A percentile compares a stretch with the other conserved stretches of the same genome.
Evolutionary conservation across 1,140 invertebrate species (phyloP).

Genomic region (Camponotus floridanus): DNA sequence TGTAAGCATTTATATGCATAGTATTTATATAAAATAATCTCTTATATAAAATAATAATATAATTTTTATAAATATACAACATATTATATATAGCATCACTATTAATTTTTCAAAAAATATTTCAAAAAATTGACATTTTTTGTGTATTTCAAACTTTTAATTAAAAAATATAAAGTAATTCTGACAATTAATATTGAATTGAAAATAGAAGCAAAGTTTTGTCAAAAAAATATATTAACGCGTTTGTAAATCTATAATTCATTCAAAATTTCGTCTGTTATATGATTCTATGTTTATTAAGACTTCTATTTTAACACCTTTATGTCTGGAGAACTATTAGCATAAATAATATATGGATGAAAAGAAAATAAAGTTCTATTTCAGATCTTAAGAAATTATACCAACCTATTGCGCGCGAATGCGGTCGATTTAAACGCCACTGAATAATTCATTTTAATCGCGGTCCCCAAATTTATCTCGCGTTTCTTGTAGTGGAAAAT

Average conservation of each 20-base stretch:
- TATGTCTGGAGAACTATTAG: neutral
- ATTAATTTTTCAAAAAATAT: neutral
- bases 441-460: slow-evolving; percentile 78
- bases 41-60: neutral
- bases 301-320: slow-evolving; percentile 21
- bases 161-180: neutral
- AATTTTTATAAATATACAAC: no score
- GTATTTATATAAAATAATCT: neutral
- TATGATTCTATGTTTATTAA: slow-evolving; percentile 12
- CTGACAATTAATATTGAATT: neutral
- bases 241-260: neutral
- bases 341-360: slow-evolving; percentile 37
- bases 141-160: neutral
- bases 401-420: slow-evolving; percentile 50
- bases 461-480: slow-evolving; percentile 72
- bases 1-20: neutral
- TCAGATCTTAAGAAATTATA: slow-evolving; percentile 60
- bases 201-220: neutral
- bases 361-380: slow-evolving; percentile 18
- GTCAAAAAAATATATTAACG: neutral
- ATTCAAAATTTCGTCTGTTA: neutral
- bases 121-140: neutral
- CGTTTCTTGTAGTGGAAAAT: slow-evolving; percentile 63
- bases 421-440: slow-evolving; percentile 62
- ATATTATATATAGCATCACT: neutral